phyloP scores from a whole-genome alignment of 2,888 invertebrate genomes.

The Lepidocyrtinus sp. region DNA sequence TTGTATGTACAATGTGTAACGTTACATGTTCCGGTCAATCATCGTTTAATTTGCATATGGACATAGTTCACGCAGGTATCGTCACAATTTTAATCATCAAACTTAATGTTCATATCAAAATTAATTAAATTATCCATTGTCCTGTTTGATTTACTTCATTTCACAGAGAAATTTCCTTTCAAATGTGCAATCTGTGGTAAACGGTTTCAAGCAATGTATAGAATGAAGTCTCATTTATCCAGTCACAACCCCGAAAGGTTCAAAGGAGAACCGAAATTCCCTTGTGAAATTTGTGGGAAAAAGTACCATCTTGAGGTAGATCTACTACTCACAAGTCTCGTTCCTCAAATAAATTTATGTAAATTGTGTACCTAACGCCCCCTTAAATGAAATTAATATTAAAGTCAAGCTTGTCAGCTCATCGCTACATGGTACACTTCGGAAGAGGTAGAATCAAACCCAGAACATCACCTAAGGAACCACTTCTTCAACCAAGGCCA shows the following conservation, averaged over 20 bases:
- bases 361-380: too few species aligned
- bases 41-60: not conserved
- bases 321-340: too few species aligned
- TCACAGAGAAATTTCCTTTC: constrained; percentile 14
- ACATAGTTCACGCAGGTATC: constrained; percentile 8
- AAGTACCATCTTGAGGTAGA: constrained; percentile 37
- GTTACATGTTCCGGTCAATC: not conserved
- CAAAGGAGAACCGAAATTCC: constrained; percentile 30
- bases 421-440: constrained; percentile 15
- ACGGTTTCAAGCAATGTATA: not conserved
- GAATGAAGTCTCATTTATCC: constrained; percentile 19
- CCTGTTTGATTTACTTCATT: too few species aligned
- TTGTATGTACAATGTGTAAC: not conserved
- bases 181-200: constrained; percentile 37
- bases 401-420: constrained; percentile 10
- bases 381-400: too few species aligned
- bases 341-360: too few species aligned
- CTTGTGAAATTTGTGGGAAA: constrained; percentile 31
- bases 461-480: too few species aligned
- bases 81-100: not conserved
- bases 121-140: too few species aligned
- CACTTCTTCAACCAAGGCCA: too few species aligned
- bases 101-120: too few species aligned
- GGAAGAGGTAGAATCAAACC: too few species aligned
- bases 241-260: constrained; percentile 33